A percentile compares a stretch with the other conserved stretches of the same genome.
Evolutionary conservation across 2,113 vertebrate genomes (phyloP).

Genomic region (Grammomys dolichurus): DNA sequence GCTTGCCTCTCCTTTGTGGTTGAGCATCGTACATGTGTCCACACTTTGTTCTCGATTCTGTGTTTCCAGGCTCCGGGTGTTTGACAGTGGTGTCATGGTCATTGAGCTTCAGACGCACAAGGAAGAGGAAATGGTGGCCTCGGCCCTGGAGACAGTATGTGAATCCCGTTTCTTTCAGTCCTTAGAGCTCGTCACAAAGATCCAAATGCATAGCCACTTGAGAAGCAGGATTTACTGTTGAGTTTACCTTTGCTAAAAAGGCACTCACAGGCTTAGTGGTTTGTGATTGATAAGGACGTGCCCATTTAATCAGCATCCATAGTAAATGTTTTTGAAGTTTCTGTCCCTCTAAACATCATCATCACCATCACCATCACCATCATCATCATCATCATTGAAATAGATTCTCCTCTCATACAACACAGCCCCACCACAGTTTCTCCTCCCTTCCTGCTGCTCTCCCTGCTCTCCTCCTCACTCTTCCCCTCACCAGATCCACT

Average conservation of each 20-base stretch:
- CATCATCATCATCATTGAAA: background rate
- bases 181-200: conserved; percentile 40
- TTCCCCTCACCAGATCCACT: background rate
- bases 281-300: background rate
- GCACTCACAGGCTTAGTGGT: background rate
- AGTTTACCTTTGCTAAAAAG: conserved; percentile 58
- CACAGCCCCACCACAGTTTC: background rate
- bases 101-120: conserved; percentile 98
- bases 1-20: background rate
- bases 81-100: conserved; percentile 99
- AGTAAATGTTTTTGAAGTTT: conserved; percentile 22
- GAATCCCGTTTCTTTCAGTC: conserved; percentile 71
- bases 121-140: conserved; percentile 98
- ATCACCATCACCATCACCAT: too few species aligned
- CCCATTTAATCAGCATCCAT: background rate
- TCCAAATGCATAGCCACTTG: conserved; percentile 26
- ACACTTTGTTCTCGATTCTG: conserved; percentile 26
- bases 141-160: conserved; percentile 95
- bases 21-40: background rate
- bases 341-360: background rate
- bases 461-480: background rate
- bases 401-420: background rate
- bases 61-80: conserved; percentile 92
- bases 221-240: conserved; percentile 79
- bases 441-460: background rate